These are phyloP conservation scores for Eciton burchellii DNA, from an alignment of 1,140 invertebrate genomes.

Conservation along the genomic window DNA sequence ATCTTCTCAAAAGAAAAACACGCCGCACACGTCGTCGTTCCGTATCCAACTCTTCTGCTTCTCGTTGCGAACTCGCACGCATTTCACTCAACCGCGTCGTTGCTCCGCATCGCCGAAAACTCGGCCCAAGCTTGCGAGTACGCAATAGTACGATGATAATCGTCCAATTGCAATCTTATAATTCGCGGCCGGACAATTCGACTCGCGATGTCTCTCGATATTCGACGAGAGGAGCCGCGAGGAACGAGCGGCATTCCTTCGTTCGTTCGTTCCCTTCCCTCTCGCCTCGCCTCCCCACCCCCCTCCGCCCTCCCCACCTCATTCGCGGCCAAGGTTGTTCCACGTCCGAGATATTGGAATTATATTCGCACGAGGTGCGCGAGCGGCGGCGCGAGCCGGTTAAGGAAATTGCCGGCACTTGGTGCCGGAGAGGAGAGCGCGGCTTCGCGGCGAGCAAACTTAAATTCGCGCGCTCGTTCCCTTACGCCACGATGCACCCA, in stretches of 20 bases:
- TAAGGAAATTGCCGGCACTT: constrained; percentile 68
- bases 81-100: no score
- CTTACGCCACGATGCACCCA: constrained; percentile 25
- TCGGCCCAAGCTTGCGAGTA: no score
- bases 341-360: constrained; percentile 57
- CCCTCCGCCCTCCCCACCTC: no score
- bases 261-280: no score
- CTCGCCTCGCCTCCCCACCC: no score
- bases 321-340: neutral
- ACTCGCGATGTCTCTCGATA: neutral
- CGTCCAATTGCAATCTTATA: neutral
- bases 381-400: constrained; percentile 60
- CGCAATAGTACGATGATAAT: neutral
- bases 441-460: constrained; percentile 51
- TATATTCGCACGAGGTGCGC: constrained; percentile 58
- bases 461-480: constrained; percentile 61
- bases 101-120: no score
- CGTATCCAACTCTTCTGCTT: no score
- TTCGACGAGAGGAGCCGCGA: neutral
- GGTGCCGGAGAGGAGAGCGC: constrained; percentile 28
- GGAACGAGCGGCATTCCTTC: no score
- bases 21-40: no score
- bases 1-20: no score
- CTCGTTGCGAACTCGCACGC: no score
- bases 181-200: neutral